Base-by-base conservation (phyloP, 2,113 vertebrate genomes). In the Falco punctatus region DNA sequence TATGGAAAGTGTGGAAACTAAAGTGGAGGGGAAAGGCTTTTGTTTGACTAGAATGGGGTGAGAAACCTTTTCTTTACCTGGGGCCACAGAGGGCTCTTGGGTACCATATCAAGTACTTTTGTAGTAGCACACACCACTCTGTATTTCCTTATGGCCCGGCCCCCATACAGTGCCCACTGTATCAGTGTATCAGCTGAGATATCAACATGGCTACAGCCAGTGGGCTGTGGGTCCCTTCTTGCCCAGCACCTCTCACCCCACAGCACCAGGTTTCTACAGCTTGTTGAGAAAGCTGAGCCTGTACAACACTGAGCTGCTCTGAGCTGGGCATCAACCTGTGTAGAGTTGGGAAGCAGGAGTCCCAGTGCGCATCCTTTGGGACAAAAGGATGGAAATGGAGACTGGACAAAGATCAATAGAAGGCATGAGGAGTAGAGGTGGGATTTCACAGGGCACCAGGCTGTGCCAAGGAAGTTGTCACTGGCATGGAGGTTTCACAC, bases 261-360 rank as follows among this genome's bases (percentile, higher is more conserved):
- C 28, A 52, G 42, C 44, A 90, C 35, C 69, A 64, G 8, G 13
- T 58, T 51, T 75, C 86, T 70, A 69, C 61, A 69, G 27, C 13
- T 67, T 40, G 32, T 42, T 42, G 14, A 42, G 42, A 42, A 42
- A 42, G 42, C 42, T 42, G 1, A 30, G 57, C 32, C 22, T 3
- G 5, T 3, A 0, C 0, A 3, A 46, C 69, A 48, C 33, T 42
- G 46, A 67, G 54, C 27, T 62, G 61, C 38, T 42, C 59, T 14
- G 35, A 64, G 28, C 55, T 42, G n/a, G 54, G 35, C 15, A 2
- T 20, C 2, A 1, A 5, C 38, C 55, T 9, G 2, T 3, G 11
- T 16, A 59, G 16, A 14, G 23, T 0, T 4, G 19, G 38, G 32
- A 86, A 88, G 32, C 2, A 1, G 14, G 32, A 81, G 20, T 35